Evolutionary conservation across 2,797 vertebrate species (phyloP), one percentile per base, ranked within the genome.

Genomic region (Ispidina lecontei): DNA sequence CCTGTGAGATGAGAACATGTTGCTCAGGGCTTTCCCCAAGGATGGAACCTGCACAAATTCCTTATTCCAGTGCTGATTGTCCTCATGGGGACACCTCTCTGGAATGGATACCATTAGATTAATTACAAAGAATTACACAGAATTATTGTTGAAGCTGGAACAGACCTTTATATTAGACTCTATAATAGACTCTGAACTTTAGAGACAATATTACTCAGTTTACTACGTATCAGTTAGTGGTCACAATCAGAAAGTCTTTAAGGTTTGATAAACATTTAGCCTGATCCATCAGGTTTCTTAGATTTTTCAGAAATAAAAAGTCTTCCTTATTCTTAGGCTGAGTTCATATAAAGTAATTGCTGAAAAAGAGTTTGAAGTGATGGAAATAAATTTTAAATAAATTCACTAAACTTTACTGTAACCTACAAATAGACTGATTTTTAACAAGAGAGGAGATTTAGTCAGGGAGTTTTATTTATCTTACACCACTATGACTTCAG

Each of bases 121-220:
- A 39, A 39, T 37, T 37, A 12, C 37, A 37, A 12, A 37, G 37
- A 37, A 37, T 39, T 39, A 39, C 37, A 39, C 14, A 39, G 37
- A 39, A 15, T 39, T 39, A 39, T 39, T 39, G 37, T 15, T 39
- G 37, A 39, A 39, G 37, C 37, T 39, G 37, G 37, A 39, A 39
- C 37, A 39, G 37, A 39, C 37, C 37, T 39, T 39, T 39, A 39
- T 37, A 8, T n/a, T 39, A 52, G 11, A 60, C 14, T 1, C 14
- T 39, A 39, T 44, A 44, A 20, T 19, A 44, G 44, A 44, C 44
- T 39, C 28, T 72, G 52, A 82, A 84, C 4, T 31, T 87, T 14
- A 64, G 51, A 80, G 7, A 17, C 0, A 3, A 1, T 60, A 4
- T 35, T 8, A 22, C 8, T 56, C 2, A 1, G 21, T 64, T 64